These are phyloP conservation scores for Margaritifera margaritifera DNA, from an alignment of 2,888 invertebrate genomes.

Conservation along the genomic window DNA sequence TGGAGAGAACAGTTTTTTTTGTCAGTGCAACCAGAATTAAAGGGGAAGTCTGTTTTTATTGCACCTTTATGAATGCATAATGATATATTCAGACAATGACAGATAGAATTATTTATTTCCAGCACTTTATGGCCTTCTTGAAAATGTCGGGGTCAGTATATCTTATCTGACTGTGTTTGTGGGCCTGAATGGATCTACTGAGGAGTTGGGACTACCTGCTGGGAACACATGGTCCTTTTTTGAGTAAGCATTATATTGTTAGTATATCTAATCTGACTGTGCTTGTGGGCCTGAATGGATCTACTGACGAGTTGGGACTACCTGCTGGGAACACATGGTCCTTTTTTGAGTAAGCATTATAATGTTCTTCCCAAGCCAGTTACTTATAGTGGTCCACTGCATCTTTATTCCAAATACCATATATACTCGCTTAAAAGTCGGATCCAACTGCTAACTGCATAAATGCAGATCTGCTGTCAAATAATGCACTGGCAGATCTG, in stretches of 20 bases:
- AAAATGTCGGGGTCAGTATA: slow-evolving; percentile 57
- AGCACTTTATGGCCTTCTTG: slow-evolving; percentile 57
- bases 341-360: slow-evolving; percentile 51
- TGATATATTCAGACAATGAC: too few relatives aligned
- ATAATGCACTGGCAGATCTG: too few relatives aligned
- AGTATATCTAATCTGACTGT: slow-evolving; percentile 62
- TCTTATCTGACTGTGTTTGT: slow-evolving; percentile 66
- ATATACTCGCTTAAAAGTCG: too few relatives aligned
- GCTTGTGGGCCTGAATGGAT: slow-evolving; percentile 67
- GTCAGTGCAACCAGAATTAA: too few relatives aligned
- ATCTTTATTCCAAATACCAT: too few relatives aligned
- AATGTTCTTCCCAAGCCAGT: too few relatives aligned
- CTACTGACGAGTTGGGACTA: slow-evolving; percentile 60
- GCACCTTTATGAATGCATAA: too few relatives aligned
- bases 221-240: slow-evolving; percentile 67
- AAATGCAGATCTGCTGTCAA: too few relatives aligned
- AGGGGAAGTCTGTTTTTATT: too few relatives aligned
- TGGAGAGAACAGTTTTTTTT: too few relatives aligned
- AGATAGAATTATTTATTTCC: slow-evolving; percentile 7
- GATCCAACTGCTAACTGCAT: too few relatives aligned
- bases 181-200: slow-evolving; percentile 62
- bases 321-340: slow-evolving; percentile 66
- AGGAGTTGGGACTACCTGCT: slow-evolving; percentile 61
- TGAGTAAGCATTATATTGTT: slow-evolving; percentile 51
- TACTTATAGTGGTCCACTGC: too few relatives aligned